A percentile compares a stretch with the other conserved stretches of the same genome.
phyloP scores from a whole-genome alignment of 2,797 vertebrate genomes.

The Gymnocypris eckloni region DNA sequence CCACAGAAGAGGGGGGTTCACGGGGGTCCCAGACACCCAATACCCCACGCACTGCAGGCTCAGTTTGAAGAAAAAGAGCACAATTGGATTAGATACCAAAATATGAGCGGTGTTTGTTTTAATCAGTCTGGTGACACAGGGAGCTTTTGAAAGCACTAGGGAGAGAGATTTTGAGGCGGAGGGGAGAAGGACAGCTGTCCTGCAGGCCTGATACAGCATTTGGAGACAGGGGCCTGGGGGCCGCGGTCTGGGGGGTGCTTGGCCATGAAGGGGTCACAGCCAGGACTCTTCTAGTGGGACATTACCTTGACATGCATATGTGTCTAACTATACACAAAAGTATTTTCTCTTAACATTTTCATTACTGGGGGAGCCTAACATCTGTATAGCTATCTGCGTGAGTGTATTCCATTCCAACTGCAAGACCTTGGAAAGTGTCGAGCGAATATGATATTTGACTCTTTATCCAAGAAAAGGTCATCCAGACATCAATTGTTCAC shows the following conservation, averaged over 20 bases:
- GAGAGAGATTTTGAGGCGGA: conserved; percentile 64
- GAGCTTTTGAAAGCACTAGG: conserved; percentile 83
- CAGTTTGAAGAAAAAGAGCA: conserved; percentile 80
- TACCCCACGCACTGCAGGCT: conserved; percentile 81
- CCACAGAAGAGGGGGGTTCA: conserved; percentile 67
- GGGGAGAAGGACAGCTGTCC: conserved; percentile 74
- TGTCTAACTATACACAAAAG: conserved; percentile 22
- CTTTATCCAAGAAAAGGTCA: background rate
- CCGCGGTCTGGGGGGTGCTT: conserved; percentile 67
- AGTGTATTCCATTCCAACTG: background rate
- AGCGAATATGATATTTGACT: background rate
- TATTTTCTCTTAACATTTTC: background rate
- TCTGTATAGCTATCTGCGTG: conserved; percentile 27
- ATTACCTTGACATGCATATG: conserved; percentile 48
- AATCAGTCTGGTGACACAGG: conserved; percentile 89
- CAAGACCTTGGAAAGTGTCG: background rate
- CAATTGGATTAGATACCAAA: conserved; percentile 94
- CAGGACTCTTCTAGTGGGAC: conserved; percentile 67
- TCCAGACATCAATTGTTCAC: background rate
- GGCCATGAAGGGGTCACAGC: conserved; percentile 77
- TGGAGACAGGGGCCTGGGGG: conserved; percentile 72
- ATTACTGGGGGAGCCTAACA: background rate
- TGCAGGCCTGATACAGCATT: conserved; percentile 72
- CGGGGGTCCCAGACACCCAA: conserved; percentile 81
- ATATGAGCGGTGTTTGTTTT: conserved; percentile 91